Base-by-base conservation (phyloP, 1,140 invertebrate genomes). In the Papilio glaucus region DNA sequence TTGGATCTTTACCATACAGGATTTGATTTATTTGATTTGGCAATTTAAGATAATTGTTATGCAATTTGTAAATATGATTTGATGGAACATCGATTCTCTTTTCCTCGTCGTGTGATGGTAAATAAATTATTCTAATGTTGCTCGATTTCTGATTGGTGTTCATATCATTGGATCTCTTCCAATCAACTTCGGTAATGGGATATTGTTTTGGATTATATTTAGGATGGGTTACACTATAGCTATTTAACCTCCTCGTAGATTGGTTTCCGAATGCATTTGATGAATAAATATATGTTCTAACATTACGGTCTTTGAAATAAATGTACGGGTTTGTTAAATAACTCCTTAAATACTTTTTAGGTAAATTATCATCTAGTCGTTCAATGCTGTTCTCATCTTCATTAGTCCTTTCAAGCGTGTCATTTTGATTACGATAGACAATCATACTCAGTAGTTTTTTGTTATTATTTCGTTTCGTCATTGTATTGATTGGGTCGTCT, bases 241-340 rank as follows among this genome's bases (percentile, higher is more conserved):
- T 24, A 26, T 24, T 7, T 5, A 57, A 57, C 18, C 9, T 8
- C 21, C 9, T 53, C 24, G 45, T 21, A 1, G 9, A 21, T 53
- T 24, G 21, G 24, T 57, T 57, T 53, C 6, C 24, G 6, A 24
- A 10, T 53, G 45, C 21, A 57, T 57, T 57, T 24, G 49, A 4
- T 53, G 18, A 26, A 57, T 57, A 57, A 57, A 57, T 26, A 57
- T 57, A 57, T 21, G 45, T 53, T 57, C 8, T 24, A 12, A 13
- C 24, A 26, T 57, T 57, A 57, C 21, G 21, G 24, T 57, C 21
- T 9, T 57, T 57, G 49, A 24, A 57, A 13, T 26, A 57, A 57
- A 57, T 4, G 10, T 57, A 57, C 12, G 21, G 9, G 21, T 57
- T 57, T 57, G 0, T 18, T 21, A 12, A 24, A 53, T 53, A 3